A percentile compares a stretch with the other conserved stretches of the same genome.
Conservation (phyloP, 2,888 invertebrate species). For the Amphipyra berbera region DNA sequence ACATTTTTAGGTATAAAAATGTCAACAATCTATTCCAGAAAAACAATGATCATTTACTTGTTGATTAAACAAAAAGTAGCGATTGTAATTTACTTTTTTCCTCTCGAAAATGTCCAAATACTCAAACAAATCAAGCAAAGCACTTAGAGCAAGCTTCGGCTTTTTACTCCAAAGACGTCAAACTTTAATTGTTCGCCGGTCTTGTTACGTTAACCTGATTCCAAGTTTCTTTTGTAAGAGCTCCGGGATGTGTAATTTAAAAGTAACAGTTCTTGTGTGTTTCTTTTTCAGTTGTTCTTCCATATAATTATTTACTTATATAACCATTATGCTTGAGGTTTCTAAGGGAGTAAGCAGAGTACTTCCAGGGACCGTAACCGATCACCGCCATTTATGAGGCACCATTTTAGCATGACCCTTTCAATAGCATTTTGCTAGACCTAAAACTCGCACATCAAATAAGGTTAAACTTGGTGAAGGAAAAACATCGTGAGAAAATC, state of each 20-base stretch:
- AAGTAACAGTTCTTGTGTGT: slow-evolving; percentile 43
- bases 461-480: too few species aligned
- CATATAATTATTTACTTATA: background rate
- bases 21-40: slow-evolving; percentile 18
- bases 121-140: slow-evolving; percentile 83
- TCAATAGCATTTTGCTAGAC: too few species aligned
- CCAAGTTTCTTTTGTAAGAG: slow-evolving; percentile 63
- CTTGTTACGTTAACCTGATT: slow-evolving; percentile 73
- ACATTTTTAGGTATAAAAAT: too few species aligned
- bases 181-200: slow-evolving; percentile 81
- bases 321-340: too few species aligned
- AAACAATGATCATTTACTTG: slow-evolving; percentile 34
- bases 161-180: slow-evolving; percentile 67
- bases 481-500: too few species aligned
- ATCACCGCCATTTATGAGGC: too few species aligned
- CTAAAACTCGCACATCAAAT: too few species aligned
- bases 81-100: slow-evolving; percentile 48
- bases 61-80: slow-evolving; percentile 43
- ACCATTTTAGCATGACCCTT: too few species aligned
- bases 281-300: slow-evolving; percentile 9
- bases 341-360: too few species aligned
- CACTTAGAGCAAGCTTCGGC: slow-evolving; percentile 72
- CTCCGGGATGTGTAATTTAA: slow-evolving; percentile 56
- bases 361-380: too few species aligned
- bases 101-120: slow-evolving; percentile 69